Evolutionary conservation across 2,797 vertebrate species (phyloP).

Genomic region (Paguma larvata): DNA sequence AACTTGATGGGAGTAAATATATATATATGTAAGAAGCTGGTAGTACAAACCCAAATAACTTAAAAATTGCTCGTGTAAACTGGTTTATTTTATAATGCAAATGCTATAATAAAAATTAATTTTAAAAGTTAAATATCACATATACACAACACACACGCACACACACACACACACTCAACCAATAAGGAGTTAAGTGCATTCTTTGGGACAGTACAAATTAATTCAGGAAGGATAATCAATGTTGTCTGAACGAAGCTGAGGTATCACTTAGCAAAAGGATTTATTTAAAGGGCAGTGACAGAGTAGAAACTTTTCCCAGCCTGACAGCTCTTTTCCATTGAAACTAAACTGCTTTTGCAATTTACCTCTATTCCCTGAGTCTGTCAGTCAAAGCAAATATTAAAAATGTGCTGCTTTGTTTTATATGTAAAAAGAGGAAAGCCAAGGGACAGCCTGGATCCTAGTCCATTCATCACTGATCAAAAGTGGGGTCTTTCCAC

Average conservation of each 20-base stretch:
- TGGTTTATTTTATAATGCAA: neutral
- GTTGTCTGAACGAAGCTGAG: neutral
- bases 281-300: neutral
- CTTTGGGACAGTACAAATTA: neutral
- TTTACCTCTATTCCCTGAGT: neutral
- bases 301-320: neutral
- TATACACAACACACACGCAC: no score
- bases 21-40: constrained; percentile 1
- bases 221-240: neutral
- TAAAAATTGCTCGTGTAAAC: neutral
- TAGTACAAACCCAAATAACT: neutral
- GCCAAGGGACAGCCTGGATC: neutral
- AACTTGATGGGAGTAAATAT: neutral
- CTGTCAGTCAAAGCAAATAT: neutral
- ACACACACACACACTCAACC: neutral
- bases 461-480: constrained; percentile 30
- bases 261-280: neutral
- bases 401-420: neutral
- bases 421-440: constrained; percentile 56
- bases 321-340: neutral
- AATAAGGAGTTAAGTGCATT: neutral
- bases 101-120: neutral
- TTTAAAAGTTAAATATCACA: neutral
- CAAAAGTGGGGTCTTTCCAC: neutral
- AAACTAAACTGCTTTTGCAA: neutral